Percentiles rank a stretch among this genome's conserved stretches.
phyloP scores from a whole-genome alignment of 2,113 vertebrate genomes.

The Toxotes chatareus region DNA sequence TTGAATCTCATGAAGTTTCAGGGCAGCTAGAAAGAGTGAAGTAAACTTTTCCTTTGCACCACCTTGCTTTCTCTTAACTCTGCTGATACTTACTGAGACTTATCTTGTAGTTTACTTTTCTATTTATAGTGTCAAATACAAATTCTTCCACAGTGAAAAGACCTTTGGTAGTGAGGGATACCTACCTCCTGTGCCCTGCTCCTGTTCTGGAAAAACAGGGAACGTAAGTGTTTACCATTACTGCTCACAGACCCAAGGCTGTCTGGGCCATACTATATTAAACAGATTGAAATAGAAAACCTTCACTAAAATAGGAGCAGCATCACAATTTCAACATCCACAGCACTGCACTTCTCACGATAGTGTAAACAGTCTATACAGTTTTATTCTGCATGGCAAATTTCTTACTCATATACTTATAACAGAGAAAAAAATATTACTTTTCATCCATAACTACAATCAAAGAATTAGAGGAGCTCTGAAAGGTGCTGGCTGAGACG shows the following conservation, averaged over 20 bases:
- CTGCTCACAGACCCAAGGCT: background rate
- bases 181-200: constrained; percentile 94
- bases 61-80: constrained; percentile 26
- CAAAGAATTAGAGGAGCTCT: background rate
- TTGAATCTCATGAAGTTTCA: constrained; percentile 42
- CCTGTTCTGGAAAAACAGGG: constrained; percentile 92
- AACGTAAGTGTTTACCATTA: constrained; percentile 86
- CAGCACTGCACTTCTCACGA: no score
- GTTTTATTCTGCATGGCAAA: no score
- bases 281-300: background rate
- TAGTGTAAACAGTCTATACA: no score
- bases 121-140: background rate
- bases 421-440: background rate
- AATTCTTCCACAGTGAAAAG: constrained; percentile 89
- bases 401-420: background rate
- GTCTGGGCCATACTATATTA: background rate
- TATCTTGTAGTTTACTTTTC: background rate
- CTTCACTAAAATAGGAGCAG: background rate
- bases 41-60: constrained; percentile 23
- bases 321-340: background rate
- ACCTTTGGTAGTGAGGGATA: constrained; percentile 93
- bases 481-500: background rate
- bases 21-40: constrained; percentile 4
- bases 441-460: background rate
- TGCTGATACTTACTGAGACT: background rate